These are phyloP conservation scores for Apantesis nais DNA, from an alignment of 2,888 invertebrate species.

Conservation along the genomic window DNA sequence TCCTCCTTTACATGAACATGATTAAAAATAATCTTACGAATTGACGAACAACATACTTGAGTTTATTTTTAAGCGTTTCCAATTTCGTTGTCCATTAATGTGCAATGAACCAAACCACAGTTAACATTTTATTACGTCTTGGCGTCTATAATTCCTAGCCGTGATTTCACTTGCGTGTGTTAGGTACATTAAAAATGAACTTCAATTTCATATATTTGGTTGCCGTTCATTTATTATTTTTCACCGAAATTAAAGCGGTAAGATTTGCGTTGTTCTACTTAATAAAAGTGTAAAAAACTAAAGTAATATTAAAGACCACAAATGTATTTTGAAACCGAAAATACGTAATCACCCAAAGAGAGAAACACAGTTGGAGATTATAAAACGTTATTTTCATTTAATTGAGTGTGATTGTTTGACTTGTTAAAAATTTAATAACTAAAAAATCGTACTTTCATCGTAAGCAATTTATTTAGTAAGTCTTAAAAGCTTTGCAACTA, in stretches of 20 bases:
- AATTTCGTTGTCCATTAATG: slow-evolving; percentile 58
- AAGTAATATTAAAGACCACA: background rate
- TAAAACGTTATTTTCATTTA: background rate
- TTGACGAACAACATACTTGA: slow-evolving; percentile 16
- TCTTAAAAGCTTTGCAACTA: background rate
- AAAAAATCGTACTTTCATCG: background rate
- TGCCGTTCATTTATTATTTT: slow-evolving; percentile 54
- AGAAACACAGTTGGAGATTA: background rate
- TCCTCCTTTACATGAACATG: slow-evolving; percentile 3
- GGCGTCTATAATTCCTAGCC: slow-evolving; percentile 53
- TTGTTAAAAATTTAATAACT: background rate
- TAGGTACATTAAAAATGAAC: slow-evolving; percentile 70
- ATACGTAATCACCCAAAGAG: background rate
- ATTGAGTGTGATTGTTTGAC: background rate
- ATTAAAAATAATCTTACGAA: slow-evolving; percentile 8
- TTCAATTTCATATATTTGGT: slow-evolving; percentile 67
- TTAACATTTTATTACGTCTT: slow-evolving; percentile 60
- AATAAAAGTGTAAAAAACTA: background rate
- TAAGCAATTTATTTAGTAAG: background rate
- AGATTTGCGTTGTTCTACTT: slow-evolving; percentile 37
- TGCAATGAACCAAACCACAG: slow-evolving; percentile 58
- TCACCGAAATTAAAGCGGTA: slow-evolving; percentile 64
- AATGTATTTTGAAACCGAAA: background rate
- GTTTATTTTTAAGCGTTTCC: slow-evolving; percentile 39
- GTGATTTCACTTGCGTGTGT: slow-evolving; percentile 51